These are phyloP conservation scores for Diorhabda elongata DNA, from an alignment of 1,140 invertebrate species.

Conservation along the genomic window DNA sequence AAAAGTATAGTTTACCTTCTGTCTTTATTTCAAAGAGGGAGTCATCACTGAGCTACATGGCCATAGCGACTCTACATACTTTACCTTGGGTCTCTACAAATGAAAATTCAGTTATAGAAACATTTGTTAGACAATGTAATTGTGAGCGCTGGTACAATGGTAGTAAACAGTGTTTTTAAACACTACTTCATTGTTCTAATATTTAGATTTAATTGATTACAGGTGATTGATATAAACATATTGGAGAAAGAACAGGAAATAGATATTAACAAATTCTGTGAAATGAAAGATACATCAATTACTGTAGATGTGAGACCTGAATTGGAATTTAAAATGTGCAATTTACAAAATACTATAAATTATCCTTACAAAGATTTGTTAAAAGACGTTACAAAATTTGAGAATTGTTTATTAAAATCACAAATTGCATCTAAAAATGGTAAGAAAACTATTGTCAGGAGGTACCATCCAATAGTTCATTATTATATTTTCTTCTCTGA, in stretches of 20 bases:
- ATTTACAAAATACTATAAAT: slow-evolving; percentile 50
- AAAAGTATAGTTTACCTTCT: too few relatives aligned
- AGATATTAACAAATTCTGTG: slow-evolving; percentile 26
- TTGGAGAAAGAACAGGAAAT: slow-evolving; percentile 29
- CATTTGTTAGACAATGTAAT: too few relatives aligned
- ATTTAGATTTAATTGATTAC: slow-evolving; percentile 10
- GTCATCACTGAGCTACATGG: too few relatives aligned
- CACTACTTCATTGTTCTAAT: too few relatives aligned
- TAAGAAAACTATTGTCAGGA: slow-evolving; percentile 24
- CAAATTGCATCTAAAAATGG: slow-evolving; percentile 26
- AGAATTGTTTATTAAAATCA: slow-evolving; percentile 17
- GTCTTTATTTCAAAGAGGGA: too few relatives aligned
- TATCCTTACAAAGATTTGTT: slow-evolving; percentile 31
- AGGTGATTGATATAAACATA: slow-evolving; percentile 36
- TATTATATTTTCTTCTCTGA: too few relatives aligned
- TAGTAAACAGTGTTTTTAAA: too few relatives aligned
- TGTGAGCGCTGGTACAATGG: too few relatives aligned
- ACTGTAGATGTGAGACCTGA: slow-evolving; percentile 39
- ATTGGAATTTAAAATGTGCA: slow-evolving; percentile 39
- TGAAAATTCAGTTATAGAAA: too few relatives aligned
- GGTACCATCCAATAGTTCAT: slow-evolving; percentile 15
- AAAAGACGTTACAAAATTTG: slow-evolving; percentile 24
- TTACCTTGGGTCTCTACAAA: too few relatives aligned
- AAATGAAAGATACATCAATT: slow-evolving; percentile 18
- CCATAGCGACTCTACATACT: too few relatives aligned